These are phyloP conservation scores for Eciton burchellii DNA, from an alignment of 1,140 invertebrate species.

Conservation along the genomic window DNA sequence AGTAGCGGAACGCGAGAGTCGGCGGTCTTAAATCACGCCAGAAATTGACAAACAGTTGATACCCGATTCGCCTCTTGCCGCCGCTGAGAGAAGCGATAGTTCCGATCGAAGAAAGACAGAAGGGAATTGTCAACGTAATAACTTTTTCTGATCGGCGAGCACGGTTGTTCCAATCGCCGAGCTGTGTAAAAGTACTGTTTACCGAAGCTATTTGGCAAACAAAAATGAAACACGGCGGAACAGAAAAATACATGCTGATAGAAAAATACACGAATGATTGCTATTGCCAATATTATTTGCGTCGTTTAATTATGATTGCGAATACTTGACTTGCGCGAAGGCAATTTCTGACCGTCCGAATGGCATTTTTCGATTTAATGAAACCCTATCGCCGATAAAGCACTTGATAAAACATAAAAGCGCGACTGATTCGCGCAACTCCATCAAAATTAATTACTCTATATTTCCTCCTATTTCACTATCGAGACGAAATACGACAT, in stretches of 20 bases:
- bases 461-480: background rate
- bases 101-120: conserved; percentile 40
- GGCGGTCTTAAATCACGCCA: conserved; percentile 57
- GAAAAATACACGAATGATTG: conserved; percentile 14
- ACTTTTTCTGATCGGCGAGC: conserved; percentile 46
- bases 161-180: conserved; percentile 35
- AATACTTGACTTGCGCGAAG: background rate
- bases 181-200: conserved; percentile 25
- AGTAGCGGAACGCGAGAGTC: conserved; percentile 59
- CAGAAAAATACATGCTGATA: conserved; percentile 33
- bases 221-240: background rate
- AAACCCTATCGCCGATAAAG: background rate
- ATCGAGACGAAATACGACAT: no score
- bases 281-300: background rate
- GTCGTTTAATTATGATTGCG: background rate
- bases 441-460: background rate
- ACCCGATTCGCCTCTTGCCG: conserved; percentile 50
- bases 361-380: background rate
- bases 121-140: conserved; percentile 9
- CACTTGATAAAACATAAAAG: conserved; percentile 6
- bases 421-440: background rate
- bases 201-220: conserved; percentile 26
- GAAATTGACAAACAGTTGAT: conserved; percentile 62
- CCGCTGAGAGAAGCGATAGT: conserved; percentile 40
- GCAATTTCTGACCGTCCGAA: background rate